phyloP scores from a whole-genome alignment of 2,797 vertebrate genomes.

The Furcifer pardalis region DNA sequence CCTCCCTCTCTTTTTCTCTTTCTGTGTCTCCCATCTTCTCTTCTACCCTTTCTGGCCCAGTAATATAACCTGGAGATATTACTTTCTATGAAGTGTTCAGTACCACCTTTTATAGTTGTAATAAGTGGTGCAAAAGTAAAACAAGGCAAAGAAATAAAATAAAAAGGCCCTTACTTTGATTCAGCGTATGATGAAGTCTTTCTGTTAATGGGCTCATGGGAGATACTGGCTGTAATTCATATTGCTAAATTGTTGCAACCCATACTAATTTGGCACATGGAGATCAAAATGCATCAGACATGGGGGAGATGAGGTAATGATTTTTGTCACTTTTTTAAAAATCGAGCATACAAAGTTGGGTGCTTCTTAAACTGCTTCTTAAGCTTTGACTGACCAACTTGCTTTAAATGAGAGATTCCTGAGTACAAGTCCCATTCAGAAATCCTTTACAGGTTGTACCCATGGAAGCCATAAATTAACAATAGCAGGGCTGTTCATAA shows the following conservation, averaged over 20 bases:
- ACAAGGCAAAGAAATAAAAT: slow-evolving; percentile 29
- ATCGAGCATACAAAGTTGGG: background rate
- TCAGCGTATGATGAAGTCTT: slow-evolving; percentile 15
- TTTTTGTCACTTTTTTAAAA: background rate
- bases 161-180: slow-evolving; percentile 33
- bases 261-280: background rate
- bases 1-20: background rate
- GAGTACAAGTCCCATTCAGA: background rate
- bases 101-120: slow-evolving; percentile 59
- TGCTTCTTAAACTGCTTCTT: background rate
- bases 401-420: background rate
- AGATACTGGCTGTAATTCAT: slow-evolving; percentile 27
- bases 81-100: slow-evolving; percentile 58
- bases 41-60: slow-evolving; percentile 57
- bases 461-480: background rate
- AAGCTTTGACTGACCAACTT: background rate
- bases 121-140: slow-evolving; percentile 34
- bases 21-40: background rate
- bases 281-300: background rate
- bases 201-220: fast-evolving
- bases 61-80: slow-evolving; percentile 44
- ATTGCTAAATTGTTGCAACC: background rate
- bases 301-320: background rate
- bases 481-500: background rate
- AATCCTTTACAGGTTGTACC: background rate